Evolutionary conservation across 2,113 vertebrate genomes (phyloP).

Genomic region (Nesogale talazaci): DNA sequence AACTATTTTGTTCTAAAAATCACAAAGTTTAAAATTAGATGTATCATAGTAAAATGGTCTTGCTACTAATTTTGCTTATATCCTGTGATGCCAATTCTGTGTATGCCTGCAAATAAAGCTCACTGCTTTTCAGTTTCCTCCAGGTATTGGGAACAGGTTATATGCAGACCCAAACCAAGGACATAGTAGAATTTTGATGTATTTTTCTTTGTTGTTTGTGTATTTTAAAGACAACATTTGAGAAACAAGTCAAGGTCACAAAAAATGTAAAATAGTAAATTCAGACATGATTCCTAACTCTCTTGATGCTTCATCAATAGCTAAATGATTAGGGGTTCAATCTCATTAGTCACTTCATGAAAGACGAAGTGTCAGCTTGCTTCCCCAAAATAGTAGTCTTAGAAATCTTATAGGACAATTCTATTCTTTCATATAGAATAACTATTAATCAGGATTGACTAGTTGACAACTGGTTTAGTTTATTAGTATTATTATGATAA

Average conservation of each 20-base stretch:
- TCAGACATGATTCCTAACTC: too few species aligned
- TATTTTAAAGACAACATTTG: too few species aligned
- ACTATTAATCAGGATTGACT: not conserved
- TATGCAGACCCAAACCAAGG: not conserved
- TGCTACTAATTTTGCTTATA: not conserved
- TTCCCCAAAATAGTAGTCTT: not conserved
- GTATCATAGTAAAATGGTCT: not conserved
- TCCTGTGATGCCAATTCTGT: not conserved
- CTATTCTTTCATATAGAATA: not conserved
- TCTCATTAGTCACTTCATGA: not conserved
- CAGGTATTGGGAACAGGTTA: not conserved
- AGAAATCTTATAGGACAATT: not conserved
- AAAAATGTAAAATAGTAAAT: too few species aligned
- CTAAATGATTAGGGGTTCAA: too few species aligned
- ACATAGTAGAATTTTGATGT: not conserved
- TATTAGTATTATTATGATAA: not conserved
- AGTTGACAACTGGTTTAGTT: not conserved
- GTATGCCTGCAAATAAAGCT: not conserved
- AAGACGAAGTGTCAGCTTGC: not conserved
- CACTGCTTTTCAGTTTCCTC: not conserved
- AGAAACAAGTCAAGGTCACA: too few species aligned
- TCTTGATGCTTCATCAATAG: too few species aligned
- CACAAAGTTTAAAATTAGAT: not conserved
- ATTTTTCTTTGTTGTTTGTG: too few species aligned
- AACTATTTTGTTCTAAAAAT: not conserved